Evolutionary conservation across 2,113 vertebrate species (phyloP), one percentile per base, ranked within the genome.

Genomic region (Coreoperca whiteheadi): DNA sequence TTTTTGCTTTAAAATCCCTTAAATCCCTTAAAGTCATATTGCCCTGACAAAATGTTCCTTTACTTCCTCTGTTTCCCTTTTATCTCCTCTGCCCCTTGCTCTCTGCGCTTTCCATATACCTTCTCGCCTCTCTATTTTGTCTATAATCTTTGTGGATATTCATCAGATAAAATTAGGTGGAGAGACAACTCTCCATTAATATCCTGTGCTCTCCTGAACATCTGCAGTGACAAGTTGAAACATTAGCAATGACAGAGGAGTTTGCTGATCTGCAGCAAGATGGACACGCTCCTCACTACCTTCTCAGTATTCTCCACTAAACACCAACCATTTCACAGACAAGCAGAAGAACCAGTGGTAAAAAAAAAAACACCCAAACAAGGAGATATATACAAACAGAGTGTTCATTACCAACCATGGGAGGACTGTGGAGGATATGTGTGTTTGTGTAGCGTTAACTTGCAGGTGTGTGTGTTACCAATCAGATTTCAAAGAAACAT

Each of bases 191-290:
- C 67, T 67, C 53, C 74, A 82, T 87, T 85, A 82, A 85, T 90
- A 89, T 83, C 85, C 78, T 72, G 80, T 77, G 74, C 81, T 83
- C 70, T 66, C 60, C 79, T 82, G 64, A 84, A 85, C 87, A 80
- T 83, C 88, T 65, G 82, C 70, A 65, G 48, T 32, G 64, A 79
- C 48, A 34, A 28, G 23, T 75, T 4, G 6, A 80, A 81, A 78
- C 67, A 88, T 85, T 74, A 60, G 71, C 66, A 32, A 9, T 80
- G 83, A 81, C 70, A 41, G 81, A 85, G 85, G 79, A 78, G 70
- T 63, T 60, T 54, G 43, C 68, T 46, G 72, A 82, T 84, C 56
- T 66, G 69, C 63, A 32, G 46, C 41, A 41, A 72, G 51, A 54
- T 46, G 53, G 77, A 63, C 46, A 8, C 48, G 28, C 41, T 23